Base-by-base conservation (phyloP, 2,888 invertebrate genomes). In the Incurvaria masculella region DNA sequence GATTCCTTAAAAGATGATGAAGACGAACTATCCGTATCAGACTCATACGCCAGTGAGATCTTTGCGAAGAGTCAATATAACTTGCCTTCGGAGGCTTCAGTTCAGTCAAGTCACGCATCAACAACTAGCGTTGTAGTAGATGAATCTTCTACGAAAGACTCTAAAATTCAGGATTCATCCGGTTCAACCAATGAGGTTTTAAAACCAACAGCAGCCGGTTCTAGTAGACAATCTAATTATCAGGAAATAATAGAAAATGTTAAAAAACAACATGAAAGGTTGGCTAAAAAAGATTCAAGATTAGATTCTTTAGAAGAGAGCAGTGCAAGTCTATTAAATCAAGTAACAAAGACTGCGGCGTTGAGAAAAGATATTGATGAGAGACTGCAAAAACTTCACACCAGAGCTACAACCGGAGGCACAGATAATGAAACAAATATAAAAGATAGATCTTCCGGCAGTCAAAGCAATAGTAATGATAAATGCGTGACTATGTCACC, bases 41-140 rank as follows among this genome's bases (percentile, higher is more conserved):
- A 66, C 43, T 63, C 62, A 11, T 67, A 63, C 53, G 66, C 62
- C 51, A 69, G 63, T 58, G 70, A 69, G 53, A 59, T 55, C 52
- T 39, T 63, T 23, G 52, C 52, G 17, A 68, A 62, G 55, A 61
- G 58, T 54, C 52, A 60, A 41, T 65, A 59, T 53, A 68, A 64
- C 42, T 70, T 72, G 61, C 73, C 71, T 18, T 74, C 73, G 61
- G 73, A 78, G n/a, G n/a, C n/a, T n/a, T n/a, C n/a, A n/a, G n/a
- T n/a, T n/a, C n/a, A n/a, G n/a, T n/a, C n/a, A n/a, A n/a, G n/a
- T n/a, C n/a, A n/a, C n/a, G n/a, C n/a, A n/a, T n/a, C n/a, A n/a
- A n/a, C n/a, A n/a, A n/a, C n/a, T n/a, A n/a, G n/a, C n/a, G n/a
- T n/a, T n/a, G n/a, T n/a, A n/a, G n/a, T n/a, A n/a, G n/a, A n/a